phyloP scores from a whole-genome alignment of 1,140 invertebrate genomes.

The Pogonus chalceus region DNA sequence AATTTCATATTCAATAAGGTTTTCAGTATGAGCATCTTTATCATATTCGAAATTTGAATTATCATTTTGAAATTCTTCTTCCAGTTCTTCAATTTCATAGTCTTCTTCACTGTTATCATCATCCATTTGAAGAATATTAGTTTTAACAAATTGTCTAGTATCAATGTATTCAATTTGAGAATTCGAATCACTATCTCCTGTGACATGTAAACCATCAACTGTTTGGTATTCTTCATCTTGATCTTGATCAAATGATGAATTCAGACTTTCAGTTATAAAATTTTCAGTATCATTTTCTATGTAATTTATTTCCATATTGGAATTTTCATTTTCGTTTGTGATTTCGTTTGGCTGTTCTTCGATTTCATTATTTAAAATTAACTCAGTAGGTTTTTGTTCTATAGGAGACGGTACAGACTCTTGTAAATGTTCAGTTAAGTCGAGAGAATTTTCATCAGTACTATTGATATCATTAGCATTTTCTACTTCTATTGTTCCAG shows the following conservation, averaged over 20 bases:
- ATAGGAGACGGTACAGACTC: not conserved
- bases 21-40: not conserved
- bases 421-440: not conserved
- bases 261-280: not conserved
- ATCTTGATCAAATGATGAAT: not conserved
- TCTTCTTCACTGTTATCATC: slow-evolving; percentile 2
- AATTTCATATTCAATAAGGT: not conserved
- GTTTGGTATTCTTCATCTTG: slow-evolving; percentile 3
- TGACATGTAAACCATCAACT: not conserved
- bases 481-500: slow-evolving; percentile 11
- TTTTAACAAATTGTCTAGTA: not conserved
- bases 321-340: not conserved
- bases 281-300: not conserved
- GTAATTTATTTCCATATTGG: not conserved
- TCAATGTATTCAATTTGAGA: not conserved
- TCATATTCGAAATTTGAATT: not conserved
- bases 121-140: not conserved
- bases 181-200: slow-evolving; percentile 7
- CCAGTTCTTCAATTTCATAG: slow-evolving; percentile 5
- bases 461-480: not conserved
- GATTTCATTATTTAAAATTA: not conserved
- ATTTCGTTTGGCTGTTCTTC: not conserved
- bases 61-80: not conserved
- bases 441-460: slow-evolving; percentile 5
- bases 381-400: slow-evolving; percentile 2